Evolutionary conservation across 2,797 vertebrate species (phyloP).

Genomic region (Poecilia picta): DNA sequence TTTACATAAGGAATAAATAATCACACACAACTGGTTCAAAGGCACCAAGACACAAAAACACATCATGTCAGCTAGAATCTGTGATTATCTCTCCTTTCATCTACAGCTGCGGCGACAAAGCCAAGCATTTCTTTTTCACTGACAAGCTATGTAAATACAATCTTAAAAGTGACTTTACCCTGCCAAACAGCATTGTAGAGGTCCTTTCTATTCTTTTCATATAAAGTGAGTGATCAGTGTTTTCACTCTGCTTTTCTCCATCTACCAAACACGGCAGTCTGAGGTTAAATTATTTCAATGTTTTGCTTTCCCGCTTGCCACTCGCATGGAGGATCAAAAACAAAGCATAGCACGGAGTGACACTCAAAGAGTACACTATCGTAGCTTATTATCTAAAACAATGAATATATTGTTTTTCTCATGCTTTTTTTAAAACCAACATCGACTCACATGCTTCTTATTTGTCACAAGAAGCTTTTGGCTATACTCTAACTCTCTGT

Average conservation of each 20-base stretch:
- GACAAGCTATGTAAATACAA: constrained; percentile 80
- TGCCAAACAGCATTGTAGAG: constrained; percentile 74
- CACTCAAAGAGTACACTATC: constrained; percentile 62
- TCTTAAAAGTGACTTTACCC: constrained; percentile 74
- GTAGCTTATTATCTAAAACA: constrained; percentile 66
- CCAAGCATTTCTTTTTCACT: constrained; percentile 73
- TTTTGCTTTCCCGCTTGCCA: constrained; percentile 70
- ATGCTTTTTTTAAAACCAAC: constrained; percentile 64
- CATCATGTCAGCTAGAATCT: constrained; percentile 72
- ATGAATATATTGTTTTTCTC: constrained; percentile 66
- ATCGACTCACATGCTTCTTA: constrained; percentile 64
- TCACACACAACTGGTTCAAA: constrained; percentile 74
- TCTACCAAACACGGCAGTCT: constrained; percentile 73
- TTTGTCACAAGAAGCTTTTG: constrained; percentile 66
- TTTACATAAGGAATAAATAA: constrained; percentile 77
- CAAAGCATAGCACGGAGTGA: constrained; percentile 69
- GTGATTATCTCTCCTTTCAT: constrained; percentile 76
- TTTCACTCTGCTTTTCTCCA: constrained; percentile 67
- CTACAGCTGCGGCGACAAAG: constrained; percentile 68
- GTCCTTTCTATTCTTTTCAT: constrained; percentile 69
- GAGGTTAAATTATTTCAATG: constrained; percentile 80
- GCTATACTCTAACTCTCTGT: constrained; percentile 55
- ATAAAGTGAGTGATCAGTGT: constrained; percentile 71
- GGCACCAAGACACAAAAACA: constrained; percentile 72
- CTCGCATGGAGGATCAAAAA: constrained; percentile 71